Evolutionary conservation across 2,797 vertebrate species (phyloP).

Genomic region (Diplodus sargus): DNA sequence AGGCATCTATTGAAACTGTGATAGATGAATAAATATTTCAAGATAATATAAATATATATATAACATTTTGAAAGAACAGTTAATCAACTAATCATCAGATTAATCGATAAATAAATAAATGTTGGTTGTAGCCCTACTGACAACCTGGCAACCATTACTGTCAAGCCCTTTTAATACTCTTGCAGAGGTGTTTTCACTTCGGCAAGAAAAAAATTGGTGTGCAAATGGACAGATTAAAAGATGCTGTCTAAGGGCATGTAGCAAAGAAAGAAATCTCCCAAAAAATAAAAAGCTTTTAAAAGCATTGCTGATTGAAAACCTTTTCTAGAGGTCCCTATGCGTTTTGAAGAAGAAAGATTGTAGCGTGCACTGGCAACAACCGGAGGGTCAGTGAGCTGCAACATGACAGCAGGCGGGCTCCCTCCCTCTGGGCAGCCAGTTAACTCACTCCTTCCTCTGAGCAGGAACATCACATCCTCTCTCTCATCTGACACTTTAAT

Average conservation of each 20-base stretch:
- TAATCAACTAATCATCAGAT: too few relatives aligned
- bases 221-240: not conserved
- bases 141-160: too few relatives aligned
- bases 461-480: slow-evolving; percentile 4
- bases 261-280: not conserved
- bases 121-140: too few relatives aligned
- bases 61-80: too few relatives aligned
- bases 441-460: slow-evolving; percentile 59
- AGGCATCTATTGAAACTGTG: too few relatives aligned
- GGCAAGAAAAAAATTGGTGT: not conserved
- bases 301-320: not conserved
- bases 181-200: too few relatives aligned
- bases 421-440: slow-evolving; percentile 46
- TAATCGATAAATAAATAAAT: too few relatives aligned
- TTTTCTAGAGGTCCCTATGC: slow-evolving; percentile 10
- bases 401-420: slow-evolving; percentile 58
- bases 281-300: not conserved
- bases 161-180: not conserved
- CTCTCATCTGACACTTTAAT: not conserved
- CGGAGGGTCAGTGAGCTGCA: slow-evolving; percentile 67
- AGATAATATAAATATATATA: too few relatives aligned
- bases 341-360: slow-evolving; percentile 39
- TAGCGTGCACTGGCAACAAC: slow-evolving; percentile 37
- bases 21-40: too few relatives aligned
- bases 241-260: not conserved